Base-by-base conservation (phyloP, 1,140 invertebrate genomes). In the Carcinoscorpius rotundicauda region DNA sequence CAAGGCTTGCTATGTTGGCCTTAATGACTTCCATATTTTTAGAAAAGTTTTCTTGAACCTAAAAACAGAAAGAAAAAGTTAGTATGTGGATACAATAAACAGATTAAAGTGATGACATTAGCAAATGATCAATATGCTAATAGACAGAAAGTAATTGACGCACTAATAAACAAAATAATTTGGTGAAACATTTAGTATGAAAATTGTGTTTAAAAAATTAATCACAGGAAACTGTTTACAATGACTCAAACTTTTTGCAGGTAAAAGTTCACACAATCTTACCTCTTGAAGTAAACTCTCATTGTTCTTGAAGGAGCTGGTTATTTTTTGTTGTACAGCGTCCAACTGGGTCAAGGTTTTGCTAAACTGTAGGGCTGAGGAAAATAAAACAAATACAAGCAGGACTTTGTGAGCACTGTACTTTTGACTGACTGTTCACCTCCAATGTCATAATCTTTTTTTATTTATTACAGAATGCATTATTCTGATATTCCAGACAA, bases 311-410 rank as follows among this genome's bases (percentile, higher is more conserved):
- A 92, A 80, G 56, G 83, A 84, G 11, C 80, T 78, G 0, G 81
- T 79, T 57, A 93, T 87, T 68, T 88, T 86, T 49, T 83, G 83
- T 75, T 94, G 89, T 57, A 89, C 79, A 11, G 86, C 84, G 78
- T 93, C 89, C 53, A 94, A 78, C 73, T 92, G 88, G 3, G 84
- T 83, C 61, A 94, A 76, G 6, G 89, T 87, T 77, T 89, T 89
- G 52, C 85, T 85, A 73, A 93, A 93, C 74, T 91, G 87, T 63
- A 86, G 84, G 68, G 89, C 91, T 94, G 76, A 58, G 82, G 83
- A 71, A 66, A 67, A 60, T 72, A 67, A 66, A 60, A 61, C 6
- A 58, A 50, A 66, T 53, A 50, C 11, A 6, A 63, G 5, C 52
- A 50, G n/a, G 6, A 51, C 29, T 11, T 4, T 8, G 29, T 29